Percentiles rank a stretch among this genome's conserved stretches.
Conservation (phyloP, 2,797 vertebrate genomes). For the Pygocentrus nattereri region DNA sequence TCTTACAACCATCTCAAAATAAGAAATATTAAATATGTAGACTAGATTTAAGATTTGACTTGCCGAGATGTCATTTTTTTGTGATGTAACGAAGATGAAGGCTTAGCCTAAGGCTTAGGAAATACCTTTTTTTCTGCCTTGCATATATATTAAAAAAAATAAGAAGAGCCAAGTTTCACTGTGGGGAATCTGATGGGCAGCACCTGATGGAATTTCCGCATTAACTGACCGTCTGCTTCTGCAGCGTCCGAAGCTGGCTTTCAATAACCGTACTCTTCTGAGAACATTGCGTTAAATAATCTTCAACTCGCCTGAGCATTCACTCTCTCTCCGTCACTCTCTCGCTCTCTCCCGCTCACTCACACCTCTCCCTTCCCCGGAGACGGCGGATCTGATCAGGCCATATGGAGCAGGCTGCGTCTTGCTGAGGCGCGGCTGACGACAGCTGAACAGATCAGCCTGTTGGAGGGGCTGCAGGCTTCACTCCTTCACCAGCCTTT, state of each 20-base stretch:
- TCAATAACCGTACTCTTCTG: too few relatives aligned
- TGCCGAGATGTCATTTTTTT: too few relatives aligned
- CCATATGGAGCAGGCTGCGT: conserved; percentile 78
- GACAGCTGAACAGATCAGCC: conserved; percentile 79
- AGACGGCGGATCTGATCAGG: conserved; percentile 66
- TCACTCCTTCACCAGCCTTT: conserved; percentile 59
- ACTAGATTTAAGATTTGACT: too few relatives aligned
- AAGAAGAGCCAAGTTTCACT: too few relatives aligned
- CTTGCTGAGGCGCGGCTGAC: conserved; percentile 78
- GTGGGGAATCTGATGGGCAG: too few relatives aligned
- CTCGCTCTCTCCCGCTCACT: not conserved
- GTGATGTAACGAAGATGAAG: too few relatives aligned
- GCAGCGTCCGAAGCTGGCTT: not conserved
- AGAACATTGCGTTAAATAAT: not conserved
- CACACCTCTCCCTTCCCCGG: conserved; percentile 42
- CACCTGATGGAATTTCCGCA: not conserved
- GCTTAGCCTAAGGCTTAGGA: too few relatives aligned
- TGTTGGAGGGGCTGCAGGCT: conserved; percentile 69
- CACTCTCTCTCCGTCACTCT: not conserved
- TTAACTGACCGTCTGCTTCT: not conserved
- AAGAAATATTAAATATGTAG: too few relatives aligned
- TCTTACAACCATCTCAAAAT: too few relatives aligned
- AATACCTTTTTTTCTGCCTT: too few relatives aligned
- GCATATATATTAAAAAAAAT: too few relatives aligned
- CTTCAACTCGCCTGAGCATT: not conserved